Evolutionary conservation across 2,888 invertebrate genomes (phyloP), one percentile per base, ranked within the genome.

Genomic region (Tyria jacobaeae): DNA sequence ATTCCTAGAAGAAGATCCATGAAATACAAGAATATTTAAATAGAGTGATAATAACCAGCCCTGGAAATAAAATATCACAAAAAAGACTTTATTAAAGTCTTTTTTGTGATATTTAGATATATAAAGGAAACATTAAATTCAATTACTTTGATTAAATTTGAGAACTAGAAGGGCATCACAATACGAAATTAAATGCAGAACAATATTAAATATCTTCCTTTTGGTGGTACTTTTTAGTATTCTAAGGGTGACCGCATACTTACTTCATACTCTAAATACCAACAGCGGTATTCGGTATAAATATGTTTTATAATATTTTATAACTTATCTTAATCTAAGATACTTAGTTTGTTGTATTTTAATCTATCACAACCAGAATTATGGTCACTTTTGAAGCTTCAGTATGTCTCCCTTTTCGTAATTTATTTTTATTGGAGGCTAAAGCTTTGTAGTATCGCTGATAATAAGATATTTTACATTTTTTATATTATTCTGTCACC

Each of bases 141-240:
- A 73, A 77, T 73, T 71, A 62, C 63, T 70, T 64, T 66, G 66
- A 77, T 76, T 76, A 72, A 70, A 72, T 74, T 74, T 66, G 65
- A 58, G 52, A 74, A 75, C 61, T 71, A 63, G 52, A 17, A 64
- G 62, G 68, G 61, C 54, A 71, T 75, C 62, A 75, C 65, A 75
- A 73, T 67, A 66, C 35, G 57, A 53, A 68, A 68, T 74, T 52
- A 75, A 77, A 77, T 75, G 68, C 68, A 64, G 56, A 76, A 56
- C 52, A 58, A 75, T 71, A 73, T 77, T 73, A 67, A 75, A 72
- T 74, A 76, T 65, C 75, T 59, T 41, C 49, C 50, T 35, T 47
- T 56, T 48, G 12, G 41, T 57, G 60, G n/a, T 41, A 55, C 59
- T 76, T 73, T 68, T 50, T n/a, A 17, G 50, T 49, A 41, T 53